Percentiles rank a stretch among this genome's conserved stretches.
These are phyloP conservation scores for Thymallus thymallus DNA, from an alignment of 2,113 vertebrate genomes.

Conservation along the genomic window DNA sequence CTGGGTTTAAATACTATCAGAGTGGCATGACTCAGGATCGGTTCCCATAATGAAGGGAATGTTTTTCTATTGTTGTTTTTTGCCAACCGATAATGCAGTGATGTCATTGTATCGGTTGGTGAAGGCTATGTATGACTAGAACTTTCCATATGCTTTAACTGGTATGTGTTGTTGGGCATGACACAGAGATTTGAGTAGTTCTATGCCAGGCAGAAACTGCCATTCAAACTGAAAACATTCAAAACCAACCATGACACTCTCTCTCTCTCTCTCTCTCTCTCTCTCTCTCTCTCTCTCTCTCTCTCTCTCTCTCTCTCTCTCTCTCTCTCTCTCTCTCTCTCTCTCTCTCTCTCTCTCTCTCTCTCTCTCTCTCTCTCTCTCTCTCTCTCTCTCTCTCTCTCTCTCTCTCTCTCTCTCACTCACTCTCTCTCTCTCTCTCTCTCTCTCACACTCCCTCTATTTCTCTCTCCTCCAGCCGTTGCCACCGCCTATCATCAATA, in stretches of 20 bases:
- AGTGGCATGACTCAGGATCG: constrained; percentile 3
- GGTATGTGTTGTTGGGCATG: background rate
- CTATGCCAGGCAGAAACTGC: constrained; percentile 43
- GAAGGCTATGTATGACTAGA: constrained; percentile 35
- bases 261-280: background rate
- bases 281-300: constrained; percentile 1
- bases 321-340: constrained; percentile 8
- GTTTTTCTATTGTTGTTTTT: background rate
- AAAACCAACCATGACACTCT: constrained; percentile 38
- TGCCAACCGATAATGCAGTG: constrained; percentile 3
- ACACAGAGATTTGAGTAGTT: constrained; percentile 27
- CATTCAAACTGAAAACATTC: constrained; percentile 37
- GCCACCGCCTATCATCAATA: constrained; percentile 57
- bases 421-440: background rate
- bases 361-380: constrained; percentile 10
- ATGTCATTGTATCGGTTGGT: background rate
- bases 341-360: background rate
- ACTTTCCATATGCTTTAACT: constrained; percentile 39
- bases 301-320: constrained; percentile 7
- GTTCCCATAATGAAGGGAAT: background rate
- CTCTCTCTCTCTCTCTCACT: background rate
- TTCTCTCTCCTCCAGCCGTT: constrained; percentile 52
- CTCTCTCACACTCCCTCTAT: background rate
- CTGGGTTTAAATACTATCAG: no score
- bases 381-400: constrained; percentile 6